Evolutionary conservation across 2,888 invertebrate species (phyloP).

Genomic region (Celastrina argiolus): DNA sequence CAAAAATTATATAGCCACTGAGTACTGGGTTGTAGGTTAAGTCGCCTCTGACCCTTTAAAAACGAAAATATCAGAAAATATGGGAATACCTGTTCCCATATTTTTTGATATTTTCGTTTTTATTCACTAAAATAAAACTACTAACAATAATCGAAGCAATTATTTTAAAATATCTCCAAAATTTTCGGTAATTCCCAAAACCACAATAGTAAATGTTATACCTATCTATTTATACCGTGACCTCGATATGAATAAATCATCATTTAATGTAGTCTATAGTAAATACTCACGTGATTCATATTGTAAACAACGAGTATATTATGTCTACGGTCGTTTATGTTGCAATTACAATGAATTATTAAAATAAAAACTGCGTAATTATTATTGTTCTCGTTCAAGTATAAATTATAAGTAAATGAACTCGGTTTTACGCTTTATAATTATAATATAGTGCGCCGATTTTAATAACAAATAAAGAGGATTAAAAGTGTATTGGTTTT

Average conservation of each 20-base stretch:
- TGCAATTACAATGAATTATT: not conserved
- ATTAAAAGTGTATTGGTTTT: too few species aligned
- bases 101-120: too few species aligned
- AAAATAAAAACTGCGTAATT: not conserved
- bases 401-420: not conserved
- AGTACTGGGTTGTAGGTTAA: too few species aligned
- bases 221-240: not conserved
- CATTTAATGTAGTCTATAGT: not conserved
- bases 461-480: not conserved
- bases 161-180: too few species aligned
- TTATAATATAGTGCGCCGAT: not conserved
- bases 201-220: not conserved
- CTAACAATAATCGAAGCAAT: too few species aligned
- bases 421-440: not conserved
- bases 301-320: not conserved
- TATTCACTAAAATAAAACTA: too few species aligned
- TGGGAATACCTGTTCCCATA: too few species aligned
- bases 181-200: too few species aligned
- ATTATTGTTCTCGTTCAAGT: not conserved
- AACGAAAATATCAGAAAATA: too few species aligned
- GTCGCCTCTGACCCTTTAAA: too few species aligned
- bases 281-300: not conserved
- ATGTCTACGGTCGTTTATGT: too few species aligned
- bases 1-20: too few species aligned
- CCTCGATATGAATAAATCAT: not conserved